Base-by-base conservation (phyloP, 1,140 invertebrate genomes). In the Yoshiicerus persimilis region DNA sequence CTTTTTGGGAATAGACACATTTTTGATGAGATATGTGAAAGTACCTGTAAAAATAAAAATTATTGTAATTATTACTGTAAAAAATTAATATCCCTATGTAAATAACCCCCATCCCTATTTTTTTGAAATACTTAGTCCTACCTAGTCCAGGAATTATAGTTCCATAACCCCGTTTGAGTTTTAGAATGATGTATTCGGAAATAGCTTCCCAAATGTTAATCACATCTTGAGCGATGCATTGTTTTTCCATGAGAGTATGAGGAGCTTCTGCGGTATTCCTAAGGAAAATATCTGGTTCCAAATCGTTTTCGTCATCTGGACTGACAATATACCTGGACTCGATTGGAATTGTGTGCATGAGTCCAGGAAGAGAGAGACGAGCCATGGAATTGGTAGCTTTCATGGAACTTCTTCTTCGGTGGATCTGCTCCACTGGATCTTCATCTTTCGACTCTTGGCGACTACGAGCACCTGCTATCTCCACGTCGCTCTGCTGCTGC, bases 201-300 rank as follows among this genome's bases (percentile, higher is more conserved):
- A 84, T 56, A n/a, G 64, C 32, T 70, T 88, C 80, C 87, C 87
- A 88, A n/a, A 88, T 64, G 27, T 70, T 36, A 32, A 88, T 64
- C 3, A 88, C 80, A 27, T 88, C 87, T n/a, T 27, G 47, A n/a
- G 62, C 87, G 8, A 41, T 32, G 27, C 80, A 84, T 38, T 88
- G 77, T 23, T 85, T 88, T 11, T 85, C 39, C 11, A 80, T n/a
- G 0, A 80, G 75, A 38, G 75, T 80, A 34, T 36, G 32, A 38
- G 30, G 75, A 23, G 16, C n/a, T 36, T 80, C 75, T n/a, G 13
- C n/a, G 13, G n/a, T n/a, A 6, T 34, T 25, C 20, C 11, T 38
- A 3, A 80, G 16, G 16, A n/a, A 34, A 0, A 1, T 16, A 10
- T 80, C 34, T 34, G 13, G 32, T n/a, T 80, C 32, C n/a, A 20